Percentiles rank a stretch among this genome's conserved stretches.
Evolutionary conservation across 2,797 vertebrate species (phyloP).

Genomic region (Erpetoichthys calabaricus): DNA sequence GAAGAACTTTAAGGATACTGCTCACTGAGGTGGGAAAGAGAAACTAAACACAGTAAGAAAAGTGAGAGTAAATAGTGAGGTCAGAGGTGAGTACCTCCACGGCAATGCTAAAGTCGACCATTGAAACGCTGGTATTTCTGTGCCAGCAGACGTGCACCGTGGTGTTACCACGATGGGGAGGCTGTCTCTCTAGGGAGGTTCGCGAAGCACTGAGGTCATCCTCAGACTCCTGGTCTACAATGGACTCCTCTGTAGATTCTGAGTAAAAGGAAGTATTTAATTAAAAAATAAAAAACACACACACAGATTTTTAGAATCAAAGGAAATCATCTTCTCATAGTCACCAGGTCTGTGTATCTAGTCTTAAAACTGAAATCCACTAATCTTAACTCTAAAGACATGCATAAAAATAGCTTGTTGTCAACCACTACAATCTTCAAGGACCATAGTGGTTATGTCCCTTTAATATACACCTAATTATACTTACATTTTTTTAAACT

Average conservation of each 20-base stretch:
- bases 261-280: constrained; percentile 30
- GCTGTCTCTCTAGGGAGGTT: constrained; percentile 70
- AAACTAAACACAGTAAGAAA: constrained; percentile 10
- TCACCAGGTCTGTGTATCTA: no score
- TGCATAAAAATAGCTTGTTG: no score
- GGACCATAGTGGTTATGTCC: no score
- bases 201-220: constrained; percentile 74
- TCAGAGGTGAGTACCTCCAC: constrained; percentile 75
- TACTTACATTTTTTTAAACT: no score
- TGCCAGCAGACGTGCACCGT: constrained; percentile 98
- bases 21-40: constrained; percentile 21
- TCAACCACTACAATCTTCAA: no score
- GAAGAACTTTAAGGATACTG: constrained; percentile 25
- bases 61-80: constrained; percentile 32
- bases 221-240: constrained; percentile 82
- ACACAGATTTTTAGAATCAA: no score
- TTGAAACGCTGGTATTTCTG: constrained; percentile 94
- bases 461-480: no score
- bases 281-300: no score
- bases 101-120: constrained; percentile 95
- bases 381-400: no score
- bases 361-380: no score
- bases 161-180: constrained; percentile 89
- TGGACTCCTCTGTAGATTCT: constrained; percentile 79
- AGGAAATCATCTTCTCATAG: no score